Conservation (phyloP, 2,797 vertebrate genomes). For the Ataeniobius toweri region DNA sequence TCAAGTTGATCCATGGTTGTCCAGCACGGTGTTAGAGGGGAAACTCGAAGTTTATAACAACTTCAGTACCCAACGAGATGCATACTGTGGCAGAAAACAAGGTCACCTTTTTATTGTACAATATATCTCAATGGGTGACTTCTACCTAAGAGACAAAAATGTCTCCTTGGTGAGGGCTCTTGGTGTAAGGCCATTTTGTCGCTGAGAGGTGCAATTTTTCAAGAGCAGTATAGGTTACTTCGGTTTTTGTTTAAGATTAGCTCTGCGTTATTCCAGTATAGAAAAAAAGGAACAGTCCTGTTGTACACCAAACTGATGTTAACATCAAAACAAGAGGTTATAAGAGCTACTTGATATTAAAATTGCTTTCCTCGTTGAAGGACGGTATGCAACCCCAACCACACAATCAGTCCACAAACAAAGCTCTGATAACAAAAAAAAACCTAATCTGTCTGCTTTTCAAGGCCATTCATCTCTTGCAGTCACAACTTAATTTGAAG, state of each 20-base stretch:
- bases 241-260: constrained; percentile 28
- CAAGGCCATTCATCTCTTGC: constrained; percentile 32
- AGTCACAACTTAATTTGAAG: constrained; percentile 9
- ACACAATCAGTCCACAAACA: constrained; percentile 33
- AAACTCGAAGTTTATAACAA: neutral
- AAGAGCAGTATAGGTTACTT: constrained; percentile 15
- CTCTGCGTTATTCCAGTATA: constrained; percentile 5
- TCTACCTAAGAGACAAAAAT: neutral
- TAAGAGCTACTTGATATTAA: constrained; percentile 36
- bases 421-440: constrained; percentile 27
- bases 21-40: neutral
- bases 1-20: constrained; percentile 16
- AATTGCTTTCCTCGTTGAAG: constrained; percentile 41
- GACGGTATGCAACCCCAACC: constrained; percentile 34
- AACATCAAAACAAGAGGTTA: constrained; percentile 20
- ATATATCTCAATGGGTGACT: constrained; percentile 19
- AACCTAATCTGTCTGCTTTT: constrained; percentile 35
- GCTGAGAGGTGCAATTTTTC: constrained; percentile 30
- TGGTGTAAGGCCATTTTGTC: constrained; percentile 11
- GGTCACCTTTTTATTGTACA: constrained; percentile 23
- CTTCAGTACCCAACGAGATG: constrained; percentile 6
- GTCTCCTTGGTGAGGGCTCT: neutral
- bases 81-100: constrained; percentile 31
- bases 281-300: neutral
- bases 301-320: constrained; percentile 16